phyloP scores from a whole-genome alignment of 2,797 vertebrate genomes.

The Siniperca scherzeri region DNA sequence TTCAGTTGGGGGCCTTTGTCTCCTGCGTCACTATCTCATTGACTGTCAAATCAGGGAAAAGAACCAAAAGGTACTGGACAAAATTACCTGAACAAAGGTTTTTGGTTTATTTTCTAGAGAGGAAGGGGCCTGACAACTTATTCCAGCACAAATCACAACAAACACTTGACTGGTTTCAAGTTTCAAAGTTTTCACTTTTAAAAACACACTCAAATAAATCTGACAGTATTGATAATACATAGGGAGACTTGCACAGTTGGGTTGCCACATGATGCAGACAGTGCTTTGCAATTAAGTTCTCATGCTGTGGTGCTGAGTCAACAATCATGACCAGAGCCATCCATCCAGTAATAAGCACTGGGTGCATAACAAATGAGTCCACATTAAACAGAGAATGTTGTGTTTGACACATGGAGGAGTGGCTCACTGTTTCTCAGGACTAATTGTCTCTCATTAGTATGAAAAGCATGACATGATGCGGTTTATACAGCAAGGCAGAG shows the following conservation, averaged over 20 bases:
- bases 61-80: no score
- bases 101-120: neutral
- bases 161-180: slow-evolving; percentile 16
- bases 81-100: neutral
- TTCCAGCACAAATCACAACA: slow-evolving; percentile 27
- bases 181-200: slow-evolving; percentile 27
- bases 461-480: slow-evolving; percentile 69
- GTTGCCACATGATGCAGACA: slow-evolving; percentile 39
- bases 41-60: neutral
- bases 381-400: slow-evolving; percentile 66
- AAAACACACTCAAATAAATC: slow-evolving; percentile 33
- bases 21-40: neutral
- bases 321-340: slow-evolving; percentile 69
- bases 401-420: slow-evolving; percentile 71
- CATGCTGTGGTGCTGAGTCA: slow-evolving; percentile 73
- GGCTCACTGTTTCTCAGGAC: slow-evolving; percentile 63
- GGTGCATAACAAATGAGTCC: slow-evolving; percentile 74
- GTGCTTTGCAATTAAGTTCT: slow-evolving; percentile 66
- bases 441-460: slow-evolving; percentile 81
- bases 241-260: slow-evolving; percentile 41
- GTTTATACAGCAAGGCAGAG: slow-evolving; percentile 51
- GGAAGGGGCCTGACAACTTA: neutral
- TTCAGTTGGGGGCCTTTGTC: neutral
- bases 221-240: slow-evolving; percentile 33
- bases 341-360: slow-evolving; percentile 72